A percentile compares a stretch with the other conserved stretches of the same genome.
phyloP scores from a whole-genome alignment of 2,888 invertebrate genomes.

The Coecobrya sp. region DNA sequence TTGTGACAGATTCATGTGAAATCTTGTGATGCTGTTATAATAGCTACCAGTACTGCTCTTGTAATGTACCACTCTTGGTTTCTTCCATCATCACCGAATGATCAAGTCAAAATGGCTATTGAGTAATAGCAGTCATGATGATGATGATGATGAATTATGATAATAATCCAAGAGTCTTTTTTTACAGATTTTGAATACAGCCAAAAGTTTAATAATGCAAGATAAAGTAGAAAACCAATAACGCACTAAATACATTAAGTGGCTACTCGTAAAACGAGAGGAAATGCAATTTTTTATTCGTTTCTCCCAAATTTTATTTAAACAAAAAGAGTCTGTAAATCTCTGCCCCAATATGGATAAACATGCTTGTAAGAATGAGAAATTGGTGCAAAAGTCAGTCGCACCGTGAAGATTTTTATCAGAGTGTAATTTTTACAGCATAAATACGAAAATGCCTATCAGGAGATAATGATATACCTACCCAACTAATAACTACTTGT shows the following conservation, averaged over 20 bases:
- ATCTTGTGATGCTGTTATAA: neutral
- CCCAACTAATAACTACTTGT: slow-evolving; percentile 18
- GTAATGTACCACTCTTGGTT: neutral
- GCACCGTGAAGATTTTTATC: slow-evolving; percentile 77
- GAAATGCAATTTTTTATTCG: slow-evolving; percentile 39
- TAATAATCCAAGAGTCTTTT: neutral
- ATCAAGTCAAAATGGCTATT: slow-evolving; percentile 20
- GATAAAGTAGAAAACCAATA: slow-evolving; percentile 40
- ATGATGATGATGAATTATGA: slow-evolving; percentile 11
- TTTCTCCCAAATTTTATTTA: neutral
- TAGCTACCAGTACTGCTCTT: neutral
- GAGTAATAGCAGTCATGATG: neutral
- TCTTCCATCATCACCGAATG: slow-evolving; percentile 10
- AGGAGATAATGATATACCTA: slow-evolving; percentile 39
- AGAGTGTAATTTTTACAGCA: slow-evolving; percentile 39
- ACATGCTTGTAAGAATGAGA: slow-evolving; percentile 14
- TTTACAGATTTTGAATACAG: slow-evolving; percentile 4
- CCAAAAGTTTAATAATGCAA: neutral
- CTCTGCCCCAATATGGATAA: neutral
- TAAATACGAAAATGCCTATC: slow-evolving; percentile 38
- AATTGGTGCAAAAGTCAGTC: slow-evolving; percentile 45
- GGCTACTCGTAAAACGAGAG: neutral
- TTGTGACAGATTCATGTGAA: neutral
- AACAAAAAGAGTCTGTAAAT: no score
- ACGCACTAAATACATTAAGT: neutral